Evolutionary conservation across 2,888 invertebrate species (phyloP).

Genomic region (Trachelus troglodyta): DNA sequence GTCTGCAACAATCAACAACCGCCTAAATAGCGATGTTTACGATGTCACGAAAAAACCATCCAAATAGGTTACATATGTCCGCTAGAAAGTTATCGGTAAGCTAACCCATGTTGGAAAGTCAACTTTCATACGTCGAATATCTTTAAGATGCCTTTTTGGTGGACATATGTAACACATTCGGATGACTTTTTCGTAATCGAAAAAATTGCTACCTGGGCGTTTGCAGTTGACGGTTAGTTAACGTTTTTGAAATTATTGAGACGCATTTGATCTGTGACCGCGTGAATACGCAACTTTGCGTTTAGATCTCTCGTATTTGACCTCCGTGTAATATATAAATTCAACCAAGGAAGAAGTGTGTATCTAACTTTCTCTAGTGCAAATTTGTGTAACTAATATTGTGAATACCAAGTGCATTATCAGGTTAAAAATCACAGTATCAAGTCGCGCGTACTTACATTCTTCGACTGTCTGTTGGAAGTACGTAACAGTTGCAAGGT

Average conservation of each 20-base stretch:
- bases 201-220: neutral
- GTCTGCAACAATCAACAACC: neutral
- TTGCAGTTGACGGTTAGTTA: neutral
- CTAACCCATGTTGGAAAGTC: too few species aligned
- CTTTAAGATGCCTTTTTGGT: too few species aligned
- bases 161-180: too few species aligned
- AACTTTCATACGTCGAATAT: too few species aligned
- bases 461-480: neutral
- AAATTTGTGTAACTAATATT: neutral
- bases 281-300: neutral
- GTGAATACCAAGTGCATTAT: neutral
- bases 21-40: too few species aligned
- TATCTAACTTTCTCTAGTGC: neutral
- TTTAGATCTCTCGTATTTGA: neutral
- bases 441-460: neutral
- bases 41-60: too few species aligned
- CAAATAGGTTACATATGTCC: too few species aligned
- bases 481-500: neutral
- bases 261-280: neutral
- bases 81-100: too few species aligned
- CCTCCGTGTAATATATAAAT: neutral
- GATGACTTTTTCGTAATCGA: too few species aligned
- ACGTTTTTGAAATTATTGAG: neutral
- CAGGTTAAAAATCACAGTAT: neutral
- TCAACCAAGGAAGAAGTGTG: neutral